Conservation (phyloP, 2,888 invertebrate species). For the Stenotaenia linearis region DNA sequence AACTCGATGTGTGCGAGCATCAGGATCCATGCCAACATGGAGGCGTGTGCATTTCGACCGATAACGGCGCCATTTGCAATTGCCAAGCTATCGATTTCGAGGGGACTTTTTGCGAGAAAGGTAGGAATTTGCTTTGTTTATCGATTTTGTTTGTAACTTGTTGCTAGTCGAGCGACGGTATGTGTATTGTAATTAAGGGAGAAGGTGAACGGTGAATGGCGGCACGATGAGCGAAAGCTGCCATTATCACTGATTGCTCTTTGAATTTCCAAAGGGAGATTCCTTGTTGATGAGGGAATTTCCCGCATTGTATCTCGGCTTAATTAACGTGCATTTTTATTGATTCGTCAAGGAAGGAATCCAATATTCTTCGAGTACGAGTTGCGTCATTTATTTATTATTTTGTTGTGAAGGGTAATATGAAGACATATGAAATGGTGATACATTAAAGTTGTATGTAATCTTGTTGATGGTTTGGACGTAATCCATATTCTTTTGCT, state of each 20-base stretch:
- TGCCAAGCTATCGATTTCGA: slow-evolving; percentile 88
- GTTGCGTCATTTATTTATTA: background rate
- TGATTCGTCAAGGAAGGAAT: no score
- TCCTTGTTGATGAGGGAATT: background rate
- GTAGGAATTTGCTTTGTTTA: slow-evolving; percentile 51
- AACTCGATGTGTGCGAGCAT: slow-evolving; percentile 59
- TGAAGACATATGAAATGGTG: no score
- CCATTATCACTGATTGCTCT: background rate
- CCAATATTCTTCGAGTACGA: background rate
- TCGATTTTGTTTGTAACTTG: slow-evolving; percentile 35
- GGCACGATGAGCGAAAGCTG: background rate
- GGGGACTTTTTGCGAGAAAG: slow-evolving; percentile 90
- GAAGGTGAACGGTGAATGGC: background rate
- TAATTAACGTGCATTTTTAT: background rate
- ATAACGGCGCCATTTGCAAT: slow-evolving; percentile 90
- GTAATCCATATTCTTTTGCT: no score
- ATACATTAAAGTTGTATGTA: no score
- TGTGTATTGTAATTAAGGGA: background rate
- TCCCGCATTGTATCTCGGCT: background rate
- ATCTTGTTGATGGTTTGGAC: no score
- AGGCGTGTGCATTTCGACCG: slow-evolving; percentile 92
- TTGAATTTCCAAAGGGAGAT: background rate
- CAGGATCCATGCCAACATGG: slow-evolving; percentile 86
- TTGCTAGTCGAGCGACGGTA: background rate
- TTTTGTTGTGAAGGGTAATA: no score